phyloP scores from a whole-genome alignment of 2,888 invertebrate species.

The Tipula lateralis region DNA sequence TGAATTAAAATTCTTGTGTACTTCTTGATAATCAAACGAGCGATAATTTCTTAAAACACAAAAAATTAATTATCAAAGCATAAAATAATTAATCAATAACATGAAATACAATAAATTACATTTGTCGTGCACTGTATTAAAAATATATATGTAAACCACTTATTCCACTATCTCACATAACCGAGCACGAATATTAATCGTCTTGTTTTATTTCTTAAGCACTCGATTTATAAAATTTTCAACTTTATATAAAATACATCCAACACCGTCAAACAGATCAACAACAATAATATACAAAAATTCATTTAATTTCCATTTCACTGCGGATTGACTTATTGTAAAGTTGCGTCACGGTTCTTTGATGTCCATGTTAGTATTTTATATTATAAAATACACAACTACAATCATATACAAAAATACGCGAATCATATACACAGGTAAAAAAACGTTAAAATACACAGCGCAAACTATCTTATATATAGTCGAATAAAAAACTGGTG shows the following conservation, averaged over 20 bases:
- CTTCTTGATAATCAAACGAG: neutral
- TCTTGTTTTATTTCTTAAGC: neutral
- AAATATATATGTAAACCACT: neutral
- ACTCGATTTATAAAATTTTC: neutral
- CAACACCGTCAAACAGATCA: slow-evolving; percentile 31
- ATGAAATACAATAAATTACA: neutral
- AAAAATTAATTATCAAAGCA: slow-evolving; percentile 9
- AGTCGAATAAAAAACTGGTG: slow-evolving; percentile 4
- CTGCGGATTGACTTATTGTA: slow-evolving; percentile 25
- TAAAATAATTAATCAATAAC: neutral
- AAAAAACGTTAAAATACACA: neutral
- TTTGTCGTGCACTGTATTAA: neutral
- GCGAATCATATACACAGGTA: neutral
- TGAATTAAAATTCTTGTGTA: neutral
- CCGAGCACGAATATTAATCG: neutral
- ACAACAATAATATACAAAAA: slow-evolving; percentile 30
- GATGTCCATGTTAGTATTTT: slow-evolving; percentile 26
- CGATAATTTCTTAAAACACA: neutral
- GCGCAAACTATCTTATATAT: neutral
- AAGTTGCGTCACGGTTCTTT: slow-evolving; percentile 28
- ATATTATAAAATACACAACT: neutral
- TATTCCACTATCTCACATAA: neutral
- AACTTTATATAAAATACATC: neutral
- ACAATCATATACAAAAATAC: neutral
- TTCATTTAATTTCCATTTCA: slow-evolving; percentile 31